These are phyloP conservation scores for Equus quagga DNA, from an alignment of 2,113 vertebrate species.

Conservation along the genomic window DNA sequence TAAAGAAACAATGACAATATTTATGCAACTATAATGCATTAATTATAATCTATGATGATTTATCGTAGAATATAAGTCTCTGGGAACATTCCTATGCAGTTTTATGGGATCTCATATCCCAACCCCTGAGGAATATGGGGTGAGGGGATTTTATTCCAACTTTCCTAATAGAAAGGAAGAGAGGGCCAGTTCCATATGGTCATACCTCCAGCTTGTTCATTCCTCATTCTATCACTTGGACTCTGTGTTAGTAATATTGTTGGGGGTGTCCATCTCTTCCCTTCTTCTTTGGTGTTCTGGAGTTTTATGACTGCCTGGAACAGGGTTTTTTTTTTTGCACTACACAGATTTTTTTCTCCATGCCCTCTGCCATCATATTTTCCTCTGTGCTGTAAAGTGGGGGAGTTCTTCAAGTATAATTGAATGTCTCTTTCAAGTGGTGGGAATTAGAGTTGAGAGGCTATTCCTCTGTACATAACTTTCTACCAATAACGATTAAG, in stretches of 20 bases:
- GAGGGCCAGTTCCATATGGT: neutral
- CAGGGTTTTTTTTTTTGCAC: neutral
- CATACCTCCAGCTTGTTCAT: neutral
- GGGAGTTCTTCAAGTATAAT: neutral
- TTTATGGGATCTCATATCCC: neutral
- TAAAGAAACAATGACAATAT: neutral
- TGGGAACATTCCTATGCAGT: neutral
- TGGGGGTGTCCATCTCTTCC: neutral
- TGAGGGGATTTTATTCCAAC: neutral
- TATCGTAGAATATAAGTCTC: neutral
- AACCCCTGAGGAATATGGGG: neutral
- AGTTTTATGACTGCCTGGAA: neutral
- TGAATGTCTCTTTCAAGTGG: neutral
- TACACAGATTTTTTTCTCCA: neutral
- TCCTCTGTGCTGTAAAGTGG: neutral
- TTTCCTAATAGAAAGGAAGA: neutral
- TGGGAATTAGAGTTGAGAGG: neutral
- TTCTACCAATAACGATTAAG: neutral
- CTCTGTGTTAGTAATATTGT: neutral
- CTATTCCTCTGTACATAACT: neutral
- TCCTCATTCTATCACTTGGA: accelerated
- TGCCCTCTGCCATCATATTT: neutral
- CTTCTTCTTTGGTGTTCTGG: neutral
- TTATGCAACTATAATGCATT: neutral
- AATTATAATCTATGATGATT: neutral